Base-by-base conservation (phyloP, 2,888 invertebrate genomes). In the Pseudoips prasinana region DNA sequence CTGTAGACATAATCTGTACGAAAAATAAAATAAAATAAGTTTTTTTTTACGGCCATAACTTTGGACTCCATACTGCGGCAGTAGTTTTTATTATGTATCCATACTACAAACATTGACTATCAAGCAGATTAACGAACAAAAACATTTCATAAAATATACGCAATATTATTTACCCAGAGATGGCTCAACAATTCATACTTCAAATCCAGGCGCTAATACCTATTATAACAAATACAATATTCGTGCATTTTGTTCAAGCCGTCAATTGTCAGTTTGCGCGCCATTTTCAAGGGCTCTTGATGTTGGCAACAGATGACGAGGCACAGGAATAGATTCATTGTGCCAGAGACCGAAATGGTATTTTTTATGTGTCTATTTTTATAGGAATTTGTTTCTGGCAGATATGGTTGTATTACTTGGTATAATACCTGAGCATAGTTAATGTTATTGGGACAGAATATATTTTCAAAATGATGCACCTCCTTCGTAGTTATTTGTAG, bases 261-360 rank as follows among this genome's bases (percentile, higher is more conserved):
- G 34, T 39, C 46, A 53, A 46, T 66, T 69, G 75, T 77, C 75
- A 72, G 64, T 73, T 76, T 70, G 54, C 73, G 70, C 75, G 78
- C 71, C 70, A 71, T 60, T 74, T 69, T 77, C 62, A 58, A 86
- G 84, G 52, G 71, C 68, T 42, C 86, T 87, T 58, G 44, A 82
- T 77, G 77, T 72, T 83, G 71, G 71, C 71, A 76, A 57, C 75
- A 75, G 57, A 68, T 81, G 80, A 76, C 75, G 63, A 70, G 75
- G 63, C 65, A 65, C 72, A 72, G 79, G 79, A 77, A 71, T 78
- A 61, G 55, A 83, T 77, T 76, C 76, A 67, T 69, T 64, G 60
- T 55, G 68, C 62, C 65, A 48, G 47, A 62, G 66, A 65, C 65
- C 46, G 38, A 46, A 53, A 58, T 50, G 38, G 38, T 24, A 36